Conservation (phyloP, 2,797 vertebrate genomes). For the Emys orbicularis region DNA sequence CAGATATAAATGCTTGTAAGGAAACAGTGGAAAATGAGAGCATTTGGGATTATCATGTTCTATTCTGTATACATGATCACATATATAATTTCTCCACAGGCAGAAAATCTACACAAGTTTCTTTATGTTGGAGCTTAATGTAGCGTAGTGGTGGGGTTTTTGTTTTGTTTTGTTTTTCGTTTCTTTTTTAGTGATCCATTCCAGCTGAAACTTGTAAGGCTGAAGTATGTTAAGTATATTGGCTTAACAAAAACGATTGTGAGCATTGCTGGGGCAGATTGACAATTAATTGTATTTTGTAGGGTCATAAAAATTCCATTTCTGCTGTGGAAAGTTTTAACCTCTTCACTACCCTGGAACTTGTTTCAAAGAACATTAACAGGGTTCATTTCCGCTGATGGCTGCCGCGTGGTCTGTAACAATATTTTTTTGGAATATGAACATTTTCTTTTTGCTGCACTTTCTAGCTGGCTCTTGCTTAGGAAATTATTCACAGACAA, state of each 20-base stretch:
- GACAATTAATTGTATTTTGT: conserved; percentile 51
- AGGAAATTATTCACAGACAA: not conserved
- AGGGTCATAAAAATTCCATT: conserved; percentile 76
- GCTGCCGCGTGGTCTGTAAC: not conserved
- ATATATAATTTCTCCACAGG: not conserved
- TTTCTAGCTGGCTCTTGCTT: conserved; percentile 12
- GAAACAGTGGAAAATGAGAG: not conserved
- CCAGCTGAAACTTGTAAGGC: conserved; percentile 64
- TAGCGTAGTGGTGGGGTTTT: not conserved
- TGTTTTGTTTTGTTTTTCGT: not conserved
- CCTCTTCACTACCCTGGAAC: conserved; percentile 14
- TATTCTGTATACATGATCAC: not conserved
- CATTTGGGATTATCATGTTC: not conserved
- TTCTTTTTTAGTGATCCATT: conserved; percentile 33
- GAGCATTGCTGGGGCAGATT: conserved; percentile 60
- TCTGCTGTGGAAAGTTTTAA: conserved; percentile 70
- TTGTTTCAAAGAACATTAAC: not conserved
- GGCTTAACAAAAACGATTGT: conserved; percentile 45
- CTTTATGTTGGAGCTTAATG: not conserved
- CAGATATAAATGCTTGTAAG: not conserved
- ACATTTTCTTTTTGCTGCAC: not conserved
- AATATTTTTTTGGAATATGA: not conserved
- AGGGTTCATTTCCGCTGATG: not conserved
- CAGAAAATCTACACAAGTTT: not conserved
- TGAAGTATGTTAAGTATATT: conserved; percentile 70